Base-by-base conservation (phyloP, 2,888 invertebrate species). In the Electrophaes corylata region DNA sequence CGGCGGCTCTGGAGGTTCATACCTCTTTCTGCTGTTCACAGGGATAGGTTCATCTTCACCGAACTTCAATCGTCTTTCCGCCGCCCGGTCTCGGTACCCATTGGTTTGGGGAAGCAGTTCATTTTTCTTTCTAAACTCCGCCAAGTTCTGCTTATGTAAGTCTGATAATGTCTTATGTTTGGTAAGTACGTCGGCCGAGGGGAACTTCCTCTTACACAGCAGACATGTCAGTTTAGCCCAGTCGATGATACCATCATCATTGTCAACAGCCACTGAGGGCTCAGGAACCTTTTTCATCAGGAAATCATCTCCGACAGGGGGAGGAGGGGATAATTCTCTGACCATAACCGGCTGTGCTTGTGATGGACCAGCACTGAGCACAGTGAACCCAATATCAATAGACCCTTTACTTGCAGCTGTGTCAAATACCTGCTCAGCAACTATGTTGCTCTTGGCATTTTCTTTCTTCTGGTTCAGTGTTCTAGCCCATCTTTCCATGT, bases 381-480 rank as follows among this genome's bases (percentile, higher is more conserved):
- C 97, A 1, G 98, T 96, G 80, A 97, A 98, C 0, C 98, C 98
- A 44, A 98, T 97, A 87, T 98, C 98, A 0, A 98, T 98, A 0
- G 97, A 96, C 0, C 96, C 97, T 62, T 94, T 93, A 57, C 93
- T 93, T 0, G 92, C 91, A 0, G 91, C 84, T 0, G 83, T 86
- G 45, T 89, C 90, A 40, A 86, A 71, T 0, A 89, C 84, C 54
- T 92, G 89, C 57, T 92, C 92, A 75, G 90, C 88, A 0, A 91
- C 89, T 62, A 86, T 71, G 59, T 90, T 91, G 44, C 84, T 86
- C 12, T 84, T 80, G 46, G 91, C 91, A 72, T 87, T 89, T 84
- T 98, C 97, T 81, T 99, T 99, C 88, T 98, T 98, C 82, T 99
- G 98, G 82, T 99, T 99, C 65, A 99, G 90, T 10, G 97, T 97